Percentiles rank a stretch among this genome's conserved stretches.
Evolutionary conservation across 2,888 invertebrate genomes (phyloP).

Genomic region (Acrobeloides nanus): DNA sequence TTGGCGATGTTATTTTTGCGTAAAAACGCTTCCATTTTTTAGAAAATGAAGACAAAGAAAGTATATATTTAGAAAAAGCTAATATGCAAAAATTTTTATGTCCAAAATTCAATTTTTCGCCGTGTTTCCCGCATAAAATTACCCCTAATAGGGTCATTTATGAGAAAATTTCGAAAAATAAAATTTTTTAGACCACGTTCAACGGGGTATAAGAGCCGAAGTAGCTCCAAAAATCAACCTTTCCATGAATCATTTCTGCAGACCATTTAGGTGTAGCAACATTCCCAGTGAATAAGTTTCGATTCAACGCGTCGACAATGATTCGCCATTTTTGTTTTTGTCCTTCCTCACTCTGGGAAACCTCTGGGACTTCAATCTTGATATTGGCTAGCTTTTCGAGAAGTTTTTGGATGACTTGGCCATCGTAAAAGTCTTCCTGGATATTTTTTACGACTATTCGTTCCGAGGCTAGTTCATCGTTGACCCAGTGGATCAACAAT

Average conservation of each 20-base stretch:
- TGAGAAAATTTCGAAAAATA: too few species aligned
- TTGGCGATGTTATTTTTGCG: too few species aligned
- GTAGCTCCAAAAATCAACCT: too few species aligned
- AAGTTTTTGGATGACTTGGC: constrained; percentile 73
- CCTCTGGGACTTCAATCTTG: constrained; percentile 84
- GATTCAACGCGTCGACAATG: constrained; percentile 68
- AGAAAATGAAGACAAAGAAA: too few species aligned
- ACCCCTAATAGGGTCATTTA: too few species aligned
- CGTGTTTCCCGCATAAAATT: too few species aligned
- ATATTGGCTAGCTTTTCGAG: constrained; percentile 56
- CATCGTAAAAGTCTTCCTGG: constrained; percentile 93
- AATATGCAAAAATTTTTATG: too few species aligned
- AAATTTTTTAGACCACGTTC: too few species aligned
- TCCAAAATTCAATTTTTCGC: too few species aligned
- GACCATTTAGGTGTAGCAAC: constrained; percentile 84
- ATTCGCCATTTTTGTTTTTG: constrained; percentile 78
- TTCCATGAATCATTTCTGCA: constrained; percentile 86
- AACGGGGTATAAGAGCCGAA: too few species aligned
- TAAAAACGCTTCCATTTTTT: too few species aligned
- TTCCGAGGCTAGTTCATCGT: constrained; percentile 89
- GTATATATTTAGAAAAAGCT: too few species aligned
- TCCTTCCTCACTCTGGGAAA: constrained; percentile 93
- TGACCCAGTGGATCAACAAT: constrained; percentile 92
- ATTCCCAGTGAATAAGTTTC: constrained; percentile 45
- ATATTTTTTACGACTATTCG: constrained; percentile 90